These are phyloP conservation scores for Drosophila kanapiae DNA, from an alignment of 1,140 invertebrate genomes.

Conservation along the genomic window DNA sequence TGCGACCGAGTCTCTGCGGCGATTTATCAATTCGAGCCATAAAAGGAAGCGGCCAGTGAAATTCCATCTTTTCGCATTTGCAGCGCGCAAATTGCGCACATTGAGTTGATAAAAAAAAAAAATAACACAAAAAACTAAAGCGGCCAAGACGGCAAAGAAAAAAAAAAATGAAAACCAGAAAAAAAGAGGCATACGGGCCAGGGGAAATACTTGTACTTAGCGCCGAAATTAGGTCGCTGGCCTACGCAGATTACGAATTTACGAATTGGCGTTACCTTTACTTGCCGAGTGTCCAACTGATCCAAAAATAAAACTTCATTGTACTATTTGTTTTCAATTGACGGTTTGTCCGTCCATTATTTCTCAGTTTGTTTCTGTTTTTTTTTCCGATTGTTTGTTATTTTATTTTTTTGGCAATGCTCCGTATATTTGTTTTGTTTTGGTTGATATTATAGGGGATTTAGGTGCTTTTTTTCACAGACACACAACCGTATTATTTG, in stretches of 20 bases:
- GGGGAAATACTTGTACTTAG: conserved; percentile 33
- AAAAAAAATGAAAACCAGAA: conserved; percentile 9
- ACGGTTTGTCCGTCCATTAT: conserved; percentile 35
- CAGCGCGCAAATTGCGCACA: conserved; percentile 28
- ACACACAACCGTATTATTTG: conserved; percentile 21
- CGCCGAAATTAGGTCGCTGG: conserved; percentile 44
- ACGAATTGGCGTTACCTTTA: conserved; percentile 41
- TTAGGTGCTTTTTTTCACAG: conserved; percentile 1
- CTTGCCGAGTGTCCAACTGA: conserved; percentile 41
- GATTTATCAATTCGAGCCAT: conserved; percentile 17
- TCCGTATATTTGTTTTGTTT: conserved; percentile 35
- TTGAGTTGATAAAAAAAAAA: conserved; percentile 18
- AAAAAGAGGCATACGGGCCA: conserved; percentile 17
- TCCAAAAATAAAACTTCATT: conserved; percentile 58
- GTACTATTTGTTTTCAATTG: conserved; percentile 52
- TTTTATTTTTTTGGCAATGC: conserved; percentile 39
- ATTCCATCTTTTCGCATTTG: conserved; percentile 35
- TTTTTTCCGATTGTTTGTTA: conserved; percentile 15
- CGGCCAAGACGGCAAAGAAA: conserved; percentile 5
- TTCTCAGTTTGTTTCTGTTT: conserved; percentile 9
- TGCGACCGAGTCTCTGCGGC: not conserved
- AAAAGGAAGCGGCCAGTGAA: conserved; percentile 33
- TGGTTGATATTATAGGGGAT: conserved; percentile 2
- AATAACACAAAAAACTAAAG: conserved; percentile 4
- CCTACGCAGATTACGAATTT: conserved; percentile 45